Evolutionary conservation across 64 coral and sea anemone genomes (phyloP), one percentile per base, ranked within the genome.

Genomic region (Cladopsammia gracilis): DNA sequence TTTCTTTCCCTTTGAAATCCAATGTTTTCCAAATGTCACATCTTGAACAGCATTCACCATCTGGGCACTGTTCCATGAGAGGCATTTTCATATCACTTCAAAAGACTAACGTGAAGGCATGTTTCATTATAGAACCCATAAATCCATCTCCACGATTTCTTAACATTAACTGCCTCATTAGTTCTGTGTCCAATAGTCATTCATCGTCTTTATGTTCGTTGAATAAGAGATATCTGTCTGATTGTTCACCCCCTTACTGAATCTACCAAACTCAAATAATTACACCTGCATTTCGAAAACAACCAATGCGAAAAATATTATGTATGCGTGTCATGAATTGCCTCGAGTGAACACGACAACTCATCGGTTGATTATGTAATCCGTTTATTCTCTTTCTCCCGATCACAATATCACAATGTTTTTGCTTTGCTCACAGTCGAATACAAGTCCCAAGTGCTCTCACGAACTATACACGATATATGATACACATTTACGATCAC

Each of bases 131-230:
- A 56, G 8, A 93, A 6, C 24, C 44, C 18, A 54, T 93, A 93
- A 22, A 93, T 93, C 82, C 91, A 93, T 25, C n/a, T 75, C 91
- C 91, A 93, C n/a, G 12, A 20, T 53, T 58, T 19, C 9, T 53
- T 62, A 11, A 57, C 19, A 46, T 16, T 13, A 3, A 75, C 50
- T 71, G 70, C 83, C 49, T 58, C 23, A 10, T 6, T 59, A n/a
- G 45, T 42, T 58, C 75, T 8, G 54, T 58, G 64, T 71, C 73
- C 92, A 93, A 25, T 49, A 93, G 43, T 18, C 92, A 48, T 25
- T 93, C 85, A 48, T 93, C 72, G 19, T 93, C 73, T 81, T 79
- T 88, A 14, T 70, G 6, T 73, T 93, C 75, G 25, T 93, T 93
- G 19, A 93, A 23, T 6, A 47, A 92, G 22, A 64, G n/a, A 19